phyloP scores from a whole-genome alignment of 2,888 invertebrate genomes.

The Aelia acuminata region DNA sequence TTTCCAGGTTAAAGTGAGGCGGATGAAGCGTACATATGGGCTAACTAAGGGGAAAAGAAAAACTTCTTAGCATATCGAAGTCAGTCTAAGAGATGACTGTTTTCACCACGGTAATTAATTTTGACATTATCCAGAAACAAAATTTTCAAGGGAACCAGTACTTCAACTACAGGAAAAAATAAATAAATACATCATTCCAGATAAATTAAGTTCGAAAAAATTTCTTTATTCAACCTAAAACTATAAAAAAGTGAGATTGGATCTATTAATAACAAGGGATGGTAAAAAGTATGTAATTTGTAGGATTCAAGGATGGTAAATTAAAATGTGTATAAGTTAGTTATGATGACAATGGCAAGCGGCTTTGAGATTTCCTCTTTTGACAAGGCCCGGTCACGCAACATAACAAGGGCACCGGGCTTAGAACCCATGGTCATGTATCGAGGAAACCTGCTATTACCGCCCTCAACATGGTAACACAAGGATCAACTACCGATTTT shows the following conservation, averaged over 20 bases:
- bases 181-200: too few species aligned
- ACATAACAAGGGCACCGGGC: background rate
- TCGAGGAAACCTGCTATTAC: background rate
- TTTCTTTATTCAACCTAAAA: too few species aligned
- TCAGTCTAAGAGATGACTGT: background rate
- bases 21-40: background rate
- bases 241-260: too few species aligned
- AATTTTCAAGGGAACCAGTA: too few species aligned
- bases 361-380: background rate
- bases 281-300: too few species aligned
- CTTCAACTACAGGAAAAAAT: too few species aligned
- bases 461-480: background rate
- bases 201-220: too few species aligned
- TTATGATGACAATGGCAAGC: background rate
- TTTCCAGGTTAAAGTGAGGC: conserved; percentile 22
- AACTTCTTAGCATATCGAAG: too few species aligned
- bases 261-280: too few species aligned
- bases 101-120: background rate
- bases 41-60: background rate
- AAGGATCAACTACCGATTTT: background rate
- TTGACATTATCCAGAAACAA: too few species aligned
- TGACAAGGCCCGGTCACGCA: background rate
- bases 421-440: background rate
- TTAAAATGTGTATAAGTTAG: too few species aligned
- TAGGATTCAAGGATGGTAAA: too few species aligned